Evolutionary conservation across 1,140 invertebrate species (phyloP), one percentile per base, ranked within the genome.

Genomic region (Sitophilus oryzae): DNA sequence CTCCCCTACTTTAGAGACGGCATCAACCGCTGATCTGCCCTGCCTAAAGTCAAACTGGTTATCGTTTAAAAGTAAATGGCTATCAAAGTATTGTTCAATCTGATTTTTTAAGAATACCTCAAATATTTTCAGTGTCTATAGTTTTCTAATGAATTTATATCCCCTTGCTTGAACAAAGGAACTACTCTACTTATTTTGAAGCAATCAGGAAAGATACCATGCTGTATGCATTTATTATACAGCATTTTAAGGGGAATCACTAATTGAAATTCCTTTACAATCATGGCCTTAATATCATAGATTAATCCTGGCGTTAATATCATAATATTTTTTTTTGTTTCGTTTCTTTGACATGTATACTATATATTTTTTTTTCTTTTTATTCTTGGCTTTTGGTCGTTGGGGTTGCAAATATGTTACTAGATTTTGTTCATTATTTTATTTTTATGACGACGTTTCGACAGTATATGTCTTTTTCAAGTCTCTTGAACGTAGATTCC

Each of bases 131-230:
- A 46, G 2, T 58, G 61, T 38, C 59, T 42, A 23, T 59, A 59
- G 42, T 61, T 56, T 21, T 20, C 19, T 3, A 47, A n/a, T 35
- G 56, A 34, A n/a, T 55, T 44, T 16, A 15, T 20, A 34, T 55
- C 37, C 5, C 59, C 61, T 36, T 58, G 58, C 23, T 62, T 59
- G 46, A 55, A 56, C 19, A 62, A 42, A 1, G 61, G 58, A n/a
- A 36, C 51, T 8, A 60, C 58, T 47, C 16, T 44, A 36, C 37
- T 38, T 48, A 60, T 45, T 23, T 60, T 60, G 9, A 62, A 37
- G n/a, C 40, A 22, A 19, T 62, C 54, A 14, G 55, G 58, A 42
- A 60, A 62, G 22, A 37, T 4, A 23, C 57, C 48, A 8, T 47
- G 10, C 11, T 25, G 38, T n/a, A 62, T 21, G 14, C 25, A 56